A percentile compares a stretch with the other conserved stretches of the same genome.
Conservation (phyloP, 2,113 vertebrate species). For the Penelope pileata region DNA sequence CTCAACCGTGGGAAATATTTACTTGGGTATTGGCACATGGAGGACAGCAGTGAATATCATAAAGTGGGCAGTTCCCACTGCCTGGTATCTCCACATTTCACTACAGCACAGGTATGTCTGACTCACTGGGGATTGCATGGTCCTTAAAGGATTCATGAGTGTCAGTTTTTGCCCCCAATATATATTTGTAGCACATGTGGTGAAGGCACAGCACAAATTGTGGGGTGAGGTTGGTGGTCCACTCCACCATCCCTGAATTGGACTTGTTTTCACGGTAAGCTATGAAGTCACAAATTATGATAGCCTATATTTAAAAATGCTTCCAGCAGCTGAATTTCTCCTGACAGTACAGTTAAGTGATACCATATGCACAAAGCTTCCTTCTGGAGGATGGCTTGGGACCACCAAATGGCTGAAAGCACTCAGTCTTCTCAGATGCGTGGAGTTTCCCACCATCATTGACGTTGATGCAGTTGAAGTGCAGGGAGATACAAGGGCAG, state of each 20-base stretch:
- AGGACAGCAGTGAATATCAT: neutral
- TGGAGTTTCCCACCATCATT: rapidly evolving
- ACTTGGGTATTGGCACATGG: neutral
- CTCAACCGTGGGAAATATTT: neutral
- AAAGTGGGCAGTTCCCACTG: neutral
- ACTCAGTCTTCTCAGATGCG: neutral
- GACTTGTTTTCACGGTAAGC: neutral
- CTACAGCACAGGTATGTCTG: neutral
- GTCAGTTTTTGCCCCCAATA: neutral
- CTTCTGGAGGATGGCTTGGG: neutral
- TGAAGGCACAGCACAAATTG: neutral
- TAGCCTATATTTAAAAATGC: neutral
- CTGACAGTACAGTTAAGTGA: neutral
- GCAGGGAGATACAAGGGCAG: neutral
- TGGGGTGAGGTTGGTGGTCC: neutral
- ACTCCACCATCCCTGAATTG: rapidly evolving
- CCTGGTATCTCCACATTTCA: neutral
- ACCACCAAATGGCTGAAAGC: neutral
- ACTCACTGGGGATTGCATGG: neutral
- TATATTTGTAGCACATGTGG: neutral
- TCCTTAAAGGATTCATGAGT: neutral
- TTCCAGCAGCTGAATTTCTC: neutral
- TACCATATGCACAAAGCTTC: neutral
- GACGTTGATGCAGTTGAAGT: neutral
- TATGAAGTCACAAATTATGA: neutral